Evolutionary conservation across 2,797 vertebrate genomes (phyloP), one percentile per base, ranked within the genome.

Genomic region (Mallotus villosus): DNA sequence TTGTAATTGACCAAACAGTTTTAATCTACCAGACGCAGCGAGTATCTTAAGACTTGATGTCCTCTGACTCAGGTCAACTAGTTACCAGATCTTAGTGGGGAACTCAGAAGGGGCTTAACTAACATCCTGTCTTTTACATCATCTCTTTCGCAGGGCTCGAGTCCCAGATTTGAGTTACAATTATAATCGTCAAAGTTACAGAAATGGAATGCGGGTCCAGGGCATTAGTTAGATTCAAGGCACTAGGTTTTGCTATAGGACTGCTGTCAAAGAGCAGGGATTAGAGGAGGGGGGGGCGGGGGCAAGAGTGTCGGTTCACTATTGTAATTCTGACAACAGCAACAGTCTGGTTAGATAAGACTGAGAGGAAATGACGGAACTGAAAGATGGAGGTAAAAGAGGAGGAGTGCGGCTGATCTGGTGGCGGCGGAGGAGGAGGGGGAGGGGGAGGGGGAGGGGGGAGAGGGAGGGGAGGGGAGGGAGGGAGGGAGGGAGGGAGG

Each of bases 211-310:
- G 83, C 74, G 85, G 89, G 89, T 89, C 73, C 75, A 85, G 89
- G 89, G 89, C 73, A 9, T 89, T 88, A 78, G 77, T 85, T 82
- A 70, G 75, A 89, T 87, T 91, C 90, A 94, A 94, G 93, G 93
- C 93, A 94, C 93, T 91, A 93, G 85, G 91, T 90, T 80, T 89
- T 91, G 89, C 90, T 91, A 91, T 89, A 91, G 89, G 88, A 89
- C 74, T 84, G 81, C 80, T 71, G 65, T 81, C 75, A 68, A 64
- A 25, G 41, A 46, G 41, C 41, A 63, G 37, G 12, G 37, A 16
- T 5, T 24, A 7, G 1, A 72, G 72, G 68, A 71, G 66, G 32
- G 59, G 64, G 67, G 62, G 27, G n/a, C 32, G 27, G 22, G 66
- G 78, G 63, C 65, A 71, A 34, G 53, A 61, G 62, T 25, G 63